Evolutionary conservation across 2,888 invertebrate genomes (phyloP).

Genomic region (Ferrisia virgata): DNA sequence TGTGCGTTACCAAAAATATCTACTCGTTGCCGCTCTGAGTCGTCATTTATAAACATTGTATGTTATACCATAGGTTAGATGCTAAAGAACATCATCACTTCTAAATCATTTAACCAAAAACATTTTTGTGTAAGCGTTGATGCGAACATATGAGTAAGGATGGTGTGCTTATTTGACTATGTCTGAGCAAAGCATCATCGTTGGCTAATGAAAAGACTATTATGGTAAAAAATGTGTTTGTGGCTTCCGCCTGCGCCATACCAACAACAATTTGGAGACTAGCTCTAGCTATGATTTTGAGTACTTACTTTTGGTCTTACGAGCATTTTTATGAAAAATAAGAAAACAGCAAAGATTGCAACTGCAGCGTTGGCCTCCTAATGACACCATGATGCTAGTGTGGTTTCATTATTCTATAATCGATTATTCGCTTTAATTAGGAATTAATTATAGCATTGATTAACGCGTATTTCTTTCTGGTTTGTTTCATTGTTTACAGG

Average conservation of each 20-base stretch:
- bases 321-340: no score
- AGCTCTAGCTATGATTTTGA: not conserved
- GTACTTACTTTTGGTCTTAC: no score
- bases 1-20: not conserved
- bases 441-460: not conserved
- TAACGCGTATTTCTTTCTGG: not conserved
- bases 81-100: not conserved
- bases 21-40: not conserved
- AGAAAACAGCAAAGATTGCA: no score
- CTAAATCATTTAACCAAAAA: conserved; percentile 1
- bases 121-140: not conserved
- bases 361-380: not conserved
- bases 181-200: not conserved
- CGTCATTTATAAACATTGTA: not conserved
- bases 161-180: not conserved
- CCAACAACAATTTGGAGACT: no score
- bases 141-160: not conserved
- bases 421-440: conserved; percentile 14
- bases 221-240: not conserved
- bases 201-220: not conserved
- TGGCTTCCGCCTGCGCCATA: not conserved
- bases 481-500: not conserved
- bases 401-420: conserved; percentile 2
- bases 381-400: not conserved
- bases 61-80: not conserved